phyloP scores from a whole-genome alignment of 23 tunicate genomes.

The Trididemnum nubilum region DNA sequence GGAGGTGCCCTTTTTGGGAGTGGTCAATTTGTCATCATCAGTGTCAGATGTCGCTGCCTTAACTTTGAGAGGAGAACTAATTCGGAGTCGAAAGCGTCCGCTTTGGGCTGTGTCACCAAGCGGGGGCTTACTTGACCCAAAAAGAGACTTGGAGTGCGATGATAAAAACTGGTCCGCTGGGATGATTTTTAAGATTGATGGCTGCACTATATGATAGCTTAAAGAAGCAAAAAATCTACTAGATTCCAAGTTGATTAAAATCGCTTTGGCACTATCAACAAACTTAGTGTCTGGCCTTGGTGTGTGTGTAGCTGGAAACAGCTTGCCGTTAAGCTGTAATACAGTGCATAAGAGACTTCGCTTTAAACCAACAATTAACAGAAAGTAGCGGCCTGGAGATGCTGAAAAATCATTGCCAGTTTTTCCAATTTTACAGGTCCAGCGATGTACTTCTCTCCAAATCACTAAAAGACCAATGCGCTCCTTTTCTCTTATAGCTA shows the following conservation, averaged over 20 bases:
- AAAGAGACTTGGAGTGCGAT: conserved; percentile 20
- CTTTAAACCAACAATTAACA: conserved; percentile 66
- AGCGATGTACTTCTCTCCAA: conserved; percentile 81
- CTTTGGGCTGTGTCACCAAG: conserved; percentile 1
- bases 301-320: conserved; percentile 59
- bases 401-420: conserved; percentile 13
- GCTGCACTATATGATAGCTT: background rate
- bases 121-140: conserved; percentile 36
- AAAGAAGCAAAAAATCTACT: conserved; percentile 25
- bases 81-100: conserved; percentile 24
- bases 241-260: conserved; percentile 46
- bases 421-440: background rate
- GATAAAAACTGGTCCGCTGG: conserved; percentile 18
- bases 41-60: conserved; percentile 33
- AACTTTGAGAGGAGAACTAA: conserved; percentile 46
- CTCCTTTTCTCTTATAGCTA: conserved; percentile 32
- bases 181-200: conserved; percentile 26
- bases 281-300: conserved; percentile 57
- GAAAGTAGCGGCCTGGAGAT: conserved; percentile 54
- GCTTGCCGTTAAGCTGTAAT: conserved; percentile 47
- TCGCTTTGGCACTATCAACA: conserved; percentile 52
- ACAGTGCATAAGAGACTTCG: conserved; percentile 43
- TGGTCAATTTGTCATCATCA: conserved; percentile 5
- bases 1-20: background rate
- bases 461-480: conserved; percentile 59